phyloP scores from a whole-genome alignment of 1,140 invertebrate species.

The Megalopta genalis region DNA sequence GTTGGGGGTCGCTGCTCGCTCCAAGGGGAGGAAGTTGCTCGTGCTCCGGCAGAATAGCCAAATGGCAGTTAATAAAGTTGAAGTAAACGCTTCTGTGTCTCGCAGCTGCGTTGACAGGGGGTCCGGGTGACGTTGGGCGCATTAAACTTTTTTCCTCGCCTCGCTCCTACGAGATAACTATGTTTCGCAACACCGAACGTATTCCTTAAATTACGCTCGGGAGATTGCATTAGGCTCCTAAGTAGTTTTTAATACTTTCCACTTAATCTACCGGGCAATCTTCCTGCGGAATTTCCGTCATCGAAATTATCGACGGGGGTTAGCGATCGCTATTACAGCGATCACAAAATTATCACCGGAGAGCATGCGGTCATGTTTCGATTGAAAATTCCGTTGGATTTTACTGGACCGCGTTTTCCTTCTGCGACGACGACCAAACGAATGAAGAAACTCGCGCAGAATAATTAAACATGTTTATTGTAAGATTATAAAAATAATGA shows the following conservation, averaged over 20 bases:
- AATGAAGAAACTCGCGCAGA: too few species aligned
- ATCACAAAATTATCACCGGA: too few species aligned
- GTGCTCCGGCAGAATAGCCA: background rate
- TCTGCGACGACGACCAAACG: too few species aligned
- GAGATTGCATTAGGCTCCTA: background rate
- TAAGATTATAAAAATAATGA: too few species aligned
- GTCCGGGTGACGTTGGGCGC: background rate
- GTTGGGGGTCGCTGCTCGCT: slow-evolving; percentile 25
- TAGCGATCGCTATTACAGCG: too few species aligned
- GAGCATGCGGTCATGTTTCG: too few species aligned
- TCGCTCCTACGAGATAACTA: background rate
- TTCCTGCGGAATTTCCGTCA: too few species aligned
- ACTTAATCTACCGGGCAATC: background rate
- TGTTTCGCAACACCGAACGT: background rate
- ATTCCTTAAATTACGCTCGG: background rate
- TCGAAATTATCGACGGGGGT: too few species aligned
- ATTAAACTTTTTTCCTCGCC: background rate
- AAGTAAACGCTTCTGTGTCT: slow-evolving; percentile 18
- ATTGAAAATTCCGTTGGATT: too few species aligned
- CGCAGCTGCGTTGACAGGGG: background rate
- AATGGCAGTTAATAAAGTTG: slow-evolving; percentile 40
- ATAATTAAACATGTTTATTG: too few species aligned
- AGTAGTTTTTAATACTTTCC: background rate
- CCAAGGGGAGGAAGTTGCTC: slow-evolving; percentile 24
- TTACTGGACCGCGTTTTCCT: too few species aligned